These are phyloP conservation scores for Ylistrum balloti DNA, from an alignment of 1,140 invertebrate genomes.

Conservation along the genomic window DNA sequence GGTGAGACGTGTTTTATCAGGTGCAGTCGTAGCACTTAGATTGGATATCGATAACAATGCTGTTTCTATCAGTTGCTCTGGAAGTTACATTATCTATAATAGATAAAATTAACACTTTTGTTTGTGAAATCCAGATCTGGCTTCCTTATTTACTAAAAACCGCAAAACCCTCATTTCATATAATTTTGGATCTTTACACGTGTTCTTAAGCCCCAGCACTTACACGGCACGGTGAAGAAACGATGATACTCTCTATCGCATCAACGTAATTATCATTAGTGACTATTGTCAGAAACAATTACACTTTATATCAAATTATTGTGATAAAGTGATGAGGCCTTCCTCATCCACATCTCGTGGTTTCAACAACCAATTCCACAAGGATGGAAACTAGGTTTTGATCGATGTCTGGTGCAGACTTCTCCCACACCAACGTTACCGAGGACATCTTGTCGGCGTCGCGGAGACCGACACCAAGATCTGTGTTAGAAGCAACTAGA, in stretches of 20 bases:
- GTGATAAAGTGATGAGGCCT: neutral
- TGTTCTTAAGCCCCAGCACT: neutral
- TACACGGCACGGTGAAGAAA: neutral
- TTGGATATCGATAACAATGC: too few relatives aligned
- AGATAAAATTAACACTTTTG: too few relatives aligned
- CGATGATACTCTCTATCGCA: neutral
- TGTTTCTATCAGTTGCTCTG: too few relatives aligned
- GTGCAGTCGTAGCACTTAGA: too few relatives aligned
- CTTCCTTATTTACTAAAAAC: too few relatives aligned
- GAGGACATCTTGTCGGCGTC: neutral
- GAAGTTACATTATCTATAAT: too few relatives aligned
- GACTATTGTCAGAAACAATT: conserved; percentile 13
- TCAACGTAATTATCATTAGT: neutral
- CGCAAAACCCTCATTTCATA: too few relatives aligned
- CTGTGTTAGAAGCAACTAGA: neutral
- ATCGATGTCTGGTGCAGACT: conserved; percentile 9
- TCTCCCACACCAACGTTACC: neutral
- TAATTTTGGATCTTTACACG: neutral
- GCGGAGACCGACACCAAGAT: neutral
- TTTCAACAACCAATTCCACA: neutral
- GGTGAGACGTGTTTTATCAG: too few relatives aligned
- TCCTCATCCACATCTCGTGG: neutral
- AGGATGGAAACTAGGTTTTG: neutral
- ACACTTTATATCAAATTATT: neutral
- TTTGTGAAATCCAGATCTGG: too few relatives aligned